Conservation (phyloP, 2,888 invertebrate species). For the Nowickia ferox region DNA sequence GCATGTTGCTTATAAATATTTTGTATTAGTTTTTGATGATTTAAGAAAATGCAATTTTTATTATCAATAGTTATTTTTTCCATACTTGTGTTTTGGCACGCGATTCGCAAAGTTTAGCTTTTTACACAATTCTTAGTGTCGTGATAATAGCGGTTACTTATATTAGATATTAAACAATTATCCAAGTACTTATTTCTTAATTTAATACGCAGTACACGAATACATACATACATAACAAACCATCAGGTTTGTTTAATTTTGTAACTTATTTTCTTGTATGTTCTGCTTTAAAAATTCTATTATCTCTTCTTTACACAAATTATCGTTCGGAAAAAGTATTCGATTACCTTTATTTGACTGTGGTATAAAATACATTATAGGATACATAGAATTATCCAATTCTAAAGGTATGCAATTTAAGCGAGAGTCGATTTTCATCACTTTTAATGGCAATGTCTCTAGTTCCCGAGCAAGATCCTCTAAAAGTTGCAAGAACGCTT, state of each 20-base stretch:
- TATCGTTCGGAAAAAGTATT: conserved; percentile 8
- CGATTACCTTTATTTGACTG: conserved; percentile 33
- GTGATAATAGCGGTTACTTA: conserved; percentile 16
- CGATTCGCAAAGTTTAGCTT: not conserved
- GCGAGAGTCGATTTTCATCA: conserved; percentile 54
- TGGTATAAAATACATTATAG: conserved; percentile 60
- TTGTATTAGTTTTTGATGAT: conserved; percentile 78
- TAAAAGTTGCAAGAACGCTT: conserved; percentile 34
- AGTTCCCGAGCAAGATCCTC: conserved; percentile 21
- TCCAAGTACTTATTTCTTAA: not conserved
- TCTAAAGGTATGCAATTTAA: conserved; percentile 55
- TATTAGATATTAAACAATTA: not conserved
- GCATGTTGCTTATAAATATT: conserved; percentile 70
- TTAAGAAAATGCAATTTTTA: conserved; percentile 75
- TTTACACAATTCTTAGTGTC: conserved; percentile 16
- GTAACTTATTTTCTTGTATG: conserved; percentile 28
- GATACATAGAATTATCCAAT: conserved; percentile 47
- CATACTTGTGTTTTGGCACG: conserved; percentile 72
- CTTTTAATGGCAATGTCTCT: conserved; percentile 19
- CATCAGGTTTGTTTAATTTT: not conserved
- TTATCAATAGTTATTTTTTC: conserved; percentile 71
- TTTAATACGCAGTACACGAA: not conserved
- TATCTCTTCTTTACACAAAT: conserved; percentile 32
- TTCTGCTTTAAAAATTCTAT: conserved; percentile 46
- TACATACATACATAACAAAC: too few relatives aligned